Base-by-base conservation (phyloP, 2,113 vertebrate genomes). In the Cnemophilus loriae region DNA sequence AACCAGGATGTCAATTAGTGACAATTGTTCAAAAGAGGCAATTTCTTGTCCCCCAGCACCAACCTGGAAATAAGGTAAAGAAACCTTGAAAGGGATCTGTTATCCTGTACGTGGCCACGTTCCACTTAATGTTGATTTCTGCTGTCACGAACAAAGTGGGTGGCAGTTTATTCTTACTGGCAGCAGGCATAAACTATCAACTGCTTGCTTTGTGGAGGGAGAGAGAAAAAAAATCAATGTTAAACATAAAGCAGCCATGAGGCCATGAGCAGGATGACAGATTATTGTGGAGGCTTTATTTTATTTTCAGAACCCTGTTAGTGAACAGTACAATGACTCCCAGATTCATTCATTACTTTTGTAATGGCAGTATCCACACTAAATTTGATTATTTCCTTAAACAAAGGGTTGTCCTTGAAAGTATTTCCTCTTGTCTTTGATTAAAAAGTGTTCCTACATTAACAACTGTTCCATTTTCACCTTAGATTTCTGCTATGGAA, bases 81-180 rank as follows among this genome's bases (percentile, higher is more conserved):
- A 75, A 84, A 84, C 28, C 61, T 91, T 94, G 86, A 96, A 96
- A 93, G 21, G 33, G 11, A 93, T 96, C 94, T 71, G 64, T 93
- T 94, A 77, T 89, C 61, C 30, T 44, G 44, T 84, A 79, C 68
- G 68, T 52, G 93, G 59, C 32, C 44, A 35, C 79, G 89, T 96
- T 90, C 78, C 27, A 26, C 56, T 93, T 59, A 70, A 71, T 79
- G 90, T 88, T 96, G 92, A 94, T 90, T 95, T 97, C 87, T 70
- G 75, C 84, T 93, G 84, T 77, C 90, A 89, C 0, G 6, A 83
- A 83, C 42, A 89, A 96, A 92, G 88, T 82, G 61, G 68, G 65
- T 82, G 90, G 55, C 59, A 91, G 82, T 95, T 97, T 93, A 94
- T 94, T 96, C 86, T 92, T 93, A 39, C 64, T 95, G 95, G 75